Base-by-base conservation (phyloP, 2,888 invertebrate species). In the Philhelius pedissequus region DNA sequence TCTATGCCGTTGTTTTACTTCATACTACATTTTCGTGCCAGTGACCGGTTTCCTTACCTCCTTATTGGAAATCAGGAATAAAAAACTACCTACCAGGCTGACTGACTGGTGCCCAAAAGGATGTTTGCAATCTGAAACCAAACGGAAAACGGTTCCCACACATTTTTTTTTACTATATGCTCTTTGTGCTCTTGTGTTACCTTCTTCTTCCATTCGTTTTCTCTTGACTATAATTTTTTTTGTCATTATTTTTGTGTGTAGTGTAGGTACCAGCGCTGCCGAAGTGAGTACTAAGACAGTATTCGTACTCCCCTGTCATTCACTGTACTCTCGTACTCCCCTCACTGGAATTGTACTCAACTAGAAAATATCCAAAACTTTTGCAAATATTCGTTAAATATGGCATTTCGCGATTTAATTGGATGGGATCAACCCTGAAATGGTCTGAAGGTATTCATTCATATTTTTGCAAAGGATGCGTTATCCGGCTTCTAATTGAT, bases 131-230 rank as follows among this genome's bases (percentile, higher is more conserved):
- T 78, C 64, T 50, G 78, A 83, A 83, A 78, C 78, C 78, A 74
- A 78, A 83, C 82, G 82, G 82, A 82, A 77, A 78, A 83, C 73
- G 50, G 78, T 83, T 83, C 83, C 83, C 83, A 83, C 83, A 78
- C 83, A 64, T 78, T 83, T 75, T 83, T 75, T 48, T 68, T 68
- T 25, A 45, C 22, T 50, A 45, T 40, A 71, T 76, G 52, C 50
- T 62, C 30, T 32, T 45, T 43, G 43, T 15, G 40, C 58, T 40
- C n/a, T 30, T 40, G 20, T 18, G 15, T 30, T 66, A 38, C 43
- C 56, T 71, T 58, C 27, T 60, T 82, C 60, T 38, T 40, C 35
- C 32, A 35, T 35, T 76, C 64, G 20, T 56, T 76, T 50, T 45
- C 35, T 69, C 22, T 52, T 68, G n/a, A 22, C 52, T 56, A 38